phyloP scores from a whole-genome alignment of 2,888 invertebrate species.

The Acanthopleura granulata region DNA sequence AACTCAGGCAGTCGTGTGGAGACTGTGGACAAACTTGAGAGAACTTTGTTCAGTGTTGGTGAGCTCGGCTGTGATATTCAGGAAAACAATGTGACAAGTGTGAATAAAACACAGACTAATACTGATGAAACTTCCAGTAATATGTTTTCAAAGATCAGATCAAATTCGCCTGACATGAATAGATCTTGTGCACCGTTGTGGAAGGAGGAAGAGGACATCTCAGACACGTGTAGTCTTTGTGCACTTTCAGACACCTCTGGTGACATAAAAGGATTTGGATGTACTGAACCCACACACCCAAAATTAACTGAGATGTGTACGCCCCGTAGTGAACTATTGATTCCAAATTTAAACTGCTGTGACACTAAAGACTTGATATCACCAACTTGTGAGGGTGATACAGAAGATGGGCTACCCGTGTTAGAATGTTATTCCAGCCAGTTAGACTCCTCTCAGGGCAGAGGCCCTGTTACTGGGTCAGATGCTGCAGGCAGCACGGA shows the following conservation, averaged over 20 bases:
- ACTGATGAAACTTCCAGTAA: background rate
- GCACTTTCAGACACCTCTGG: too few relatives aligned
- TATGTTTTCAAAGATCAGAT: background rate
- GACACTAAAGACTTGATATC: background rate
- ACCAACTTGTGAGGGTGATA: background rate
- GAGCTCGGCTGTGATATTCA: background rate
- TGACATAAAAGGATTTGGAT: too few relatives aligned
- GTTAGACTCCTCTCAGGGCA: too few relatives aligned
- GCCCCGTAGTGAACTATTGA: background rate
- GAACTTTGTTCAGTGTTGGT: background rate
- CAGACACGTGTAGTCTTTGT: constrained; percentile 35
- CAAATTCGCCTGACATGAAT: background rate
- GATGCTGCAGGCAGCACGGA: too few relatives aligned
- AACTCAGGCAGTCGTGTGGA: background rate
- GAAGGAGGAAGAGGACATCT: constrained; percentile 38
- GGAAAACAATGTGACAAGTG: background rate
- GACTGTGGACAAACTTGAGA: background rate
- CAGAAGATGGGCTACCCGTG: background rate
- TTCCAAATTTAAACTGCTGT: constrained; percentile 1
- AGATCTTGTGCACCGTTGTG: constrained; percentile 38
- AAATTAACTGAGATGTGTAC: background rate
- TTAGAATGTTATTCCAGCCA: background rate
- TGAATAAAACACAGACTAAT: background rate
- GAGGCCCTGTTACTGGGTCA: too few relatives aligned
- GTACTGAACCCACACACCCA: background rate